These are phyloP conservation scores for Holocentrus rufus DNA, from an alignment of 2,797 vertebrate species.

Conservation along the genomic window DNA sequence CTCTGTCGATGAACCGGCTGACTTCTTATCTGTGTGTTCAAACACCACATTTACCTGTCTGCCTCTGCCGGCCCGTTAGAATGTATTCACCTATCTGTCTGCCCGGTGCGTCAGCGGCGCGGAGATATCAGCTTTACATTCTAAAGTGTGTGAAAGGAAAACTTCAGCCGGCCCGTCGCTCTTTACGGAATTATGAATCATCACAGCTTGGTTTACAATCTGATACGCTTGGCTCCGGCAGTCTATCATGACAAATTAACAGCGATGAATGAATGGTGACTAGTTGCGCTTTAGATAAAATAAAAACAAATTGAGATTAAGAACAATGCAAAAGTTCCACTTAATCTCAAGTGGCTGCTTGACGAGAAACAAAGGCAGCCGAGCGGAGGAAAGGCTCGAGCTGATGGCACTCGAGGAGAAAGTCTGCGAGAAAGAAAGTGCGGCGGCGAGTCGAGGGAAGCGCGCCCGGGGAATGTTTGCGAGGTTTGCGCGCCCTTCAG, in stretches of 20 bases:
- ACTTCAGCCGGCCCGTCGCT: slow-evolving; percentile 7
- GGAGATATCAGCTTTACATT: slow-evolving; percentile 18
- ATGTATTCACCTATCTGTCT: slow-evolving; percentile 17
- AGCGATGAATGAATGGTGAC: slow-evolving; percentile 23
- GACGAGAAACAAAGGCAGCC: slow-evolving; percentile 9
- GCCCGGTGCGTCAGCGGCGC: background rate
- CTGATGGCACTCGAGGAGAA: background rate
- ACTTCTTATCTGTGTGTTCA: slow-evolving; percentile 24
- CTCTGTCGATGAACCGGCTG: slow-evolving; percentile 19
- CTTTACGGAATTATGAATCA: slow-evolving; percentile 14
- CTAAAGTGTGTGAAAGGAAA: background rate
- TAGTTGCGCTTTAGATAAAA: slow-evolving; percentile 15
- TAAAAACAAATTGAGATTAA: slow-evolving; percentile 5
- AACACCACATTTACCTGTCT: slow-evolving; percentile 8
- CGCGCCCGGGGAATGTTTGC: no score
- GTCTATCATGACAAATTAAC: slow-evolving; percentile 22
- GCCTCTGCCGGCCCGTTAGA: background rate
- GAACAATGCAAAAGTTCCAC: slow-evolving; percentile 17
- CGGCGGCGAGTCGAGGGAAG: background rate
- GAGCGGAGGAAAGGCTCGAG: slow-evolving; percentile 4
- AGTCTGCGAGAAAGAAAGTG: no score
- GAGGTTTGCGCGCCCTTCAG: slow-evolving; percentile 20
- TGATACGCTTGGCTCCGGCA: slow-evolving; percentile 43
- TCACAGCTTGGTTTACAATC: slow-evolving; percentile 38
- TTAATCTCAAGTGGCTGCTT: slow-evolving; percentile 24